Base-by-base conservation (phyloP, 1,140 invertebrate species). In the Drosophila varians region DNA sequence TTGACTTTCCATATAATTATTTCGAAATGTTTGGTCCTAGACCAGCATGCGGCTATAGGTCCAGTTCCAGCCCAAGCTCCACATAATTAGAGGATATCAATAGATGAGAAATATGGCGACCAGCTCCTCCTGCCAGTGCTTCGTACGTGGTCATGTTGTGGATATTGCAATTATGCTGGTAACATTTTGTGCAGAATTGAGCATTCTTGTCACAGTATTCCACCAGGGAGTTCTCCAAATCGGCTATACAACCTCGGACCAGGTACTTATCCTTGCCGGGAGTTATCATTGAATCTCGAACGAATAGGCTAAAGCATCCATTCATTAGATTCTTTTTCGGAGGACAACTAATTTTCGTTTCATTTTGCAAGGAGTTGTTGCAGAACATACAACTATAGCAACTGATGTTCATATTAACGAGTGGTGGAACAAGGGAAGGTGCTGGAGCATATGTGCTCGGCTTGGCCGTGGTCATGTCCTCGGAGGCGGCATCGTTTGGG, bases 241-340 rank as follows among this genome's bases (percentile, higher is more conserved):
- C 78, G 2, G 69, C 42, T 2, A 57, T n/a, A 18, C 89, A 90
- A n/a, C 89, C 89, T 1, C 89, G 80, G 18, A 45, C 62, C 0
- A 86, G 48, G 3, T 69, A 51, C 45, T 51, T 77, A 0, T 62
- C 69, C 19, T 86, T 64, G 21, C 28, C 69, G 73, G 40, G 25
- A n/a, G 26, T 1, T 3, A 47, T 3, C n/a, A 46, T 38, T 5
- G 18, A 11, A 19, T 64, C 26, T 7, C 9, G 18, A 4, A 64
- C 28, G 6, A 61, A 18, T 5, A 55, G 34, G 23, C 56, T 61
- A 3, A 14, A 46, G 16, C 60, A 64, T 40, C 56, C 60, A 28
- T 16, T 64, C 0, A 3, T 19, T 21, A n/a, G 9, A 2, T 8
- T 42, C 0, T 28, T 8, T n/a, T 4, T 25, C 6, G 21, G 4